These are phyloP conservation scores for Struthio camelus DNA, from an alignment of 2,113 vertebrate genomes.

Conservation along the genomic window DNA sequence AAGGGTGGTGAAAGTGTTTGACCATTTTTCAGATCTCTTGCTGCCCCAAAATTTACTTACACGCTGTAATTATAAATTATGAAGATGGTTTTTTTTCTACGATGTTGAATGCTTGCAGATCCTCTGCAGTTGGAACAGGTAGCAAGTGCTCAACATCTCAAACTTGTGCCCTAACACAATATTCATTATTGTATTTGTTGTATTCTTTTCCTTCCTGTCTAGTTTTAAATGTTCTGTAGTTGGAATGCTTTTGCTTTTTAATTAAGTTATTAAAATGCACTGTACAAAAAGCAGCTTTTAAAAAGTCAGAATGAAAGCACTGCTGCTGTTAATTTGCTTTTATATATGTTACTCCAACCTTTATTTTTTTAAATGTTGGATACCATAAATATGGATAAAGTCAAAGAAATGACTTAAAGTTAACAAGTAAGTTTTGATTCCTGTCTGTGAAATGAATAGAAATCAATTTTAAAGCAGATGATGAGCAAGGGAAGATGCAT, in stretches of 20 bases:
- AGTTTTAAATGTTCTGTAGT: background rate
- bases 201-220: background rate
- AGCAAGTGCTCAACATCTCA: background rate
- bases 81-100: background rate
- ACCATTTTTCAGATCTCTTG: no score
- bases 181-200: background rate
- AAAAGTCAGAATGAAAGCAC: background rate
- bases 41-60: background rate
- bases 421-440: background rate
- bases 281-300: background rate
- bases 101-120: background rate
- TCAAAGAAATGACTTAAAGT: background rate
- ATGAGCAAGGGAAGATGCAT: background rate
- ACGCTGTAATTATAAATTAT: background rate
- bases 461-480: background rate
- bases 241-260: background rate
- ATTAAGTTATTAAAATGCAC: background rate
- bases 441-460: background rate
- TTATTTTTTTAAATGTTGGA: background rate
- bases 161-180: background rate
- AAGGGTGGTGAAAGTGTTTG: no score
- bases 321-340: background rate
- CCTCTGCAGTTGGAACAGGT: background rate
- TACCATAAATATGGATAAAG: background rate
- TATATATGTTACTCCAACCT: background rate